Evolutionary conservation across 1,140 invertebrate species (phyloP), one percentile per base, ranked within the genome.

Genomic region (Drosophila takahashii): DNA sequence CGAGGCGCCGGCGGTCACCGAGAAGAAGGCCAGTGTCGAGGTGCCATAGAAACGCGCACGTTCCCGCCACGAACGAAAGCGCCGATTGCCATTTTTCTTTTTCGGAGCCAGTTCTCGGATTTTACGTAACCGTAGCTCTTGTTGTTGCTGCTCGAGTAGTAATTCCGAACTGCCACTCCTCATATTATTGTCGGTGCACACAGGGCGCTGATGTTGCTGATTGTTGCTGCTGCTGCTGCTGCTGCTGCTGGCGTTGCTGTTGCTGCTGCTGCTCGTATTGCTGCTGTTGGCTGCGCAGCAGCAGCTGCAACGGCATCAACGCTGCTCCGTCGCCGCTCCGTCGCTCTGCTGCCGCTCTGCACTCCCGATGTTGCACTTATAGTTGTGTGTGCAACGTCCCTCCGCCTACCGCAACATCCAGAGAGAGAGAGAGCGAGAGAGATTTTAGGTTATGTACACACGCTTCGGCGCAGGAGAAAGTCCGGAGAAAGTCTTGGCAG

Each of bases 121-220:
- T 92, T 95, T 95, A 90, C 94, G 94, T 93, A 95, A 94, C 89
- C 95, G 93, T 91, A 95, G 93, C 93, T 95, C 95, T 92, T 94
- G 93, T 93, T 95, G 94, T 90, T 94, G 94, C 87, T 94, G 93
- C 92, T 95, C 96, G 92, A 97, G 95, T 94, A 97, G 94, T 92
- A 96, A 95, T 93, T 97, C 96, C 83, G 96, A 96, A 93, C 96
- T 97, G 93, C 95, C 96, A 93, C 96, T 96, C 92, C 95, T 94
- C 96, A 97, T 96, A 96, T 96, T 92, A 92, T 92, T 91, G 90
- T 91, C 86, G 78, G 76, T 91, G 90, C 90, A 91, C 90, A 90
- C 90, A 90, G 90, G 90, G 83, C 90, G 85, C 77, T 89, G 85
- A 78, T 89, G 84, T 84, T 89, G 73, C 80, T 89, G 74, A 70